phyloP scores from a whole-genome alignment of 2,797 vertebrate species.

The Chaetophractus vellerosus region DNA sequence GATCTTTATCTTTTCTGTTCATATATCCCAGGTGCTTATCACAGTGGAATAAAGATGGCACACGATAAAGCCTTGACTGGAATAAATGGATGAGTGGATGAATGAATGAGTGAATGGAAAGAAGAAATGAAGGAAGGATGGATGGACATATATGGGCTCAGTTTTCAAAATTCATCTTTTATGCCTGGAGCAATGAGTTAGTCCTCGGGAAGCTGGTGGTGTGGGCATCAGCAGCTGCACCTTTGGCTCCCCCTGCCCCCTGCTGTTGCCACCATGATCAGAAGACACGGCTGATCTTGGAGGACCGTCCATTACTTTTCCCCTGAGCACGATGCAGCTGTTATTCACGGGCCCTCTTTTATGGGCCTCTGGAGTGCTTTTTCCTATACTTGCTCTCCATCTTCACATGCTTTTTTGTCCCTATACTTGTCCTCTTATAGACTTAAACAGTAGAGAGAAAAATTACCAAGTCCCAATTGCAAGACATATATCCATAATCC shows the following conservation, averaged over 20 bases:
- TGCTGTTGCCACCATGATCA: too few relatives aligned
- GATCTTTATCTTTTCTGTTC: not conserved
- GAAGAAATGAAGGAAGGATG: not conserved
- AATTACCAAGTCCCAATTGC: not conserved
- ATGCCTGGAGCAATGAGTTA: not conserved
- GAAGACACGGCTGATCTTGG: not conserved
- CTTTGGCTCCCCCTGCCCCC: too few relatives aligned
- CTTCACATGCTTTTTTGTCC: not conserved
- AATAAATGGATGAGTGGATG: not conserved
- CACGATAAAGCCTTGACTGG: too few relatives aligned
- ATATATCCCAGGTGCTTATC: not conserved
- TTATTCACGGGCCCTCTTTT: not conserved
- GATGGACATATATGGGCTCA: not conserved
- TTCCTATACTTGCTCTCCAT: not conserved
- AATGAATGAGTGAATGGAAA: not conserved
- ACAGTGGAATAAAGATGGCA: not conserved
- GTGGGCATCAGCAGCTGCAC: not conserved
- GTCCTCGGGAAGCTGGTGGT: not conserved
- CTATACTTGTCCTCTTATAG: not conserved
- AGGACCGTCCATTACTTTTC: not conserved
- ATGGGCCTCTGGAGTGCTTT: not conserved
- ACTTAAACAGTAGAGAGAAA: not conserved
- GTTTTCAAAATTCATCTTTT: not conserved
- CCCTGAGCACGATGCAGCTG: rapidly evolving
- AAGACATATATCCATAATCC: not conserved